Conservation (phyloP, 2,113 vertebrate genomes). For the Hemibagrus wyckioides region DNA sequence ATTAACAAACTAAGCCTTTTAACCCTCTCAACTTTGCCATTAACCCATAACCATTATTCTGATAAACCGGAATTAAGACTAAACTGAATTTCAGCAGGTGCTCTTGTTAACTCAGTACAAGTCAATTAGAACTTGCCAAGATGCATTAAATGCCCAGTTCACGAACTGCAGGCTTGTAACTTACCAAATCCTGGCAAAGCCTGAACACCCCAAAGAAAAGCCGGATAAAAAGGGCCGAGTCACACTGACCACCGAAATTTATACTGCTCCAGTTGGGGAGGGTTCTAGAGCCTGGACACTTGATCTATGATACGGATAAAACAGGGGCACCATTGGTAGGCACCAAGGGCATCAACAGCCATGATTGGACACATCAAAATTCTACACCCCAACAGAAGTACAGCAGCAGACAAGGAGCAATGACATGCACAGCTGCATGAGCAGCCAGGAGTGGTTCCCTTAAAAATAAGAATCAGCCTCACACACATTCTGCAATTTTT, state of each 20-base stretch:
- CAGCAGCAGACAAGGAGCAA: constrained; percentile 26
- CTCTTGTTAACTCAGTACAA: no score
- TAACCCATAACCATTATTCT: no score
- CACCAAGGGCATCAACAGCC: background rate
- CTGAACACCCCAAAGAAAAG: constrained; percentile 46
- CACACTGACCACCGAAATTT: constrained; percentile 59
- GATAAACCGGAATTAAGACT: no score
- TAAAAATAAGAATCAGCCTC: background rate
- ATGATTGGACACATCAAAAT: constrained; percentile 59
- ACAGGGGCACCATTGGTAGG: constrained; percentile 66
- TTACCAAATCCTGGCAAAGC: constrained; percentile 32
- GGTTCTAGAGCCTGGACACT: constrained; percentile 52
- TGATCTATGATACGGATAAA: constrained; percentile 45
- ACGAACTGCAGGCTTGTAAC: background rate
- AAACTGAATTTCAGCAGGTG: no score
- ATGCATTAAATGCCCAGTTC: background rate
- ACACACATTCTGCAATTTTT: constrained; percentile 59
- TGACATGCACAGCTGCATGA: constrained; percentile 62
- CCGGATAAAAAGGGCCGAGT: constrained; percentile 70
- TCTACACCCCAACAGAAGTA: background rate
- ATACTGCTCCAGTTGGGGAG: constrained; percentile 58
- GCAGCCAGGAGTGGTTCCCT: background rate
- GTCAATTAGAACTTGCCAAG: background rate
- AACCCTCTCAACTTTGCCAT: no score
- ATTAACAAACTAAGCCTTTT: background rate